Evolutionary conservation across 2,888 invertebrate species (phyloP).

Genomic region (Brachynemurus nebulosus): DNA sequence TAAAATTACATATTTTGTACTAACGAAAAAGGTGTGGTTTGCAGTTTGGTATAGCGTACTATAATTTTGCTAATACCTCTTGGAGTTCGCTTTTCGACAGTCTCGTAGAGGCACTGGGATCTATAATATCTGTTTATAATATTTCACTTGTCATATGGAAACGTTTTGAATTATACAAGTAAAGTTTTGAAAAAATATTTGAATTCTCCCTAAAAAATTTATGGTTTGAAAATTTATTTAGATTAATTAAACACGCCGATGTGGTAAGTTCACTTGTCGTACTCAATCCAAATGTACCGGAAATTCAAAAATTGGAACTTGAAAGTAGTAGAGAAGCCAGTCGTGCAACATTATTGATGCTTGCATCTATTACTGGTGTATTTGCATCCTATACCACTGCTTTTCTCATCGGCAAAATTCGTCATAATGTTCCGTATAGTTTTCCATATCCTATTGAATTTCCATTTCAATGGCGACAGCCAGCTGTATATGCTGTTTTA

Average conservation of each 20-base stretch:
- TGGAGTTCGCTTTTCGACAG: too few relatives aligned
- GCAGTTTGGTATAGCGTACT: too few relatives aligned
- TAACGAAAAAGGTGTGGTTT: too few relatives aligned
- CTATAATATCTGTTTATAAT: too few relatives aligned
- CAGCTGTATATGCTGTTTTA: background rate
- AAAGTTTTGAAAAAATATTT: too few relatives aligned
- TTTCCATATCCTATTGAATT: background rate
- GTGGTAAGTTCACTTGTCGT: background rate
- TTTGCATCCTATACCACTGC: background rate
- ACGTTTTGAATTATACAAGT: too few relatives aligned
- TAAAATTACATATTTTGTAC: too few relatives aligned
- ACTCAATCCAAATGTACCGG: background rate
- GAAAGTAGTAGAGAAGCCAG: background rate
- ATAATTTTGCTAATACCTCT: too few relatives aligned
- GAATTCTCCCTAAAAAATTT: too few relatives aligned
- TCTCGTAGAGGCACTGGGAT: too few relatives aligned
- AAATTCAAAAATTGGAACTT: background rate
- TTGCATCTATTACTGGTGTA: background rate
- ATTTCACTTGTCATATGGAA: too few relatives aligned
- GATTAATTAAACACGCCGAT: background rate
- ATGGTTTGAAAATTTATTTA: too few relatives aligned
- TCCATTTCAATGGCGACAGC: background rate
- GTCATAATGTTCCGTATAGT: background rate
- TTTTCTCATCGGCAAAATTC: background rate
- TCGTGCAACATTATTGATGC: background rate